A percentile compares a stretch with the other conserved stretches of the same genome.
Conservation (phyloP, 2,797 vertebrate species). For the Chelonia mydas region DNA sequence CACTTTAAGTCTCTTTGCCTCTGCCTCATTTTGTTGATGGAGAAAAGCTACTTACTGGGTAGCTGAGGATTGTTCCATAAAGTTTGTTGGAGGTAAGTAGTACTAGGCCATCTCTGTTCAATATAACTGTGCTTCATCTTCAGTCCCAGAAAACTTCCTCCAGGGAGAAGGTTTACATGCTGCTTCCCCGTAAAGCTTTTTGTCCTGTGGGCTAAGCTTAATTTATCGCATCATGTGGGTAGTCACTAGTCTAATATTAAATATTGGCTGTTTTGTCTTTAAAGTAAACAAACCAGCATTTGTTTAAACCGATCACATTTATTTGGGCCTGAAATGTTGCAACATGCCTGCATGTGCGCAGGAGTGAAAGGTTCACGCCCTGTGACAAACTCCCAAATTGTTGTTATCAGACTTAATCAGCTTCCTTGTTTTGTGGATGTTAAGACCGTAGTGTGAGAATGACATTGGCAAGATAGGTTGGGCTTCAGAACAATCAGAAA, state of each 20-base stretch:
- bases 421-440: neutral
- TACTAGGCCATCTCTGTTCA: neutral
- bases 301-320: constrained; percentile 19
- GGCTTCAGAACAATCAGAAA: neutral
- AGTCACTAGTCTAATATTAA: constrained; percentile 38
- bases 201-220: neutral
- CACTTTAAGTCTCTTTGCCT: neutral
- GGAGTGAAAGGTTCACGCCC: neutral
- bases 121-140: neutral
- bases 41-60: neutral
- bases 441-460: neutral
- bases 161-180: neutral
- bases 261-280: constrained; percentile 17
- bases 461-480: neutral
- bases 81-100: neutral
- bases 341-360: neutral
- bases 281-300: constrained; percentile 33
- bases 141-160: neutral
- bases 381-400: neutral
- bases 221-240: neutral
- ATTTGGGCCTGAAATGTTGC: constrained; percentile 36
- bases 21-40: neutral
- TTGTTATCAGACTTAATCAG: neutral
- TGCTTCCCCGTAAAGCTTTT: neutral
- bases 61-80: neutral